Evolutionary conservation across 2,888 invertebrate species (phyloP), one percentile per base, ranked within the genome.

Genomic region (Drosophila subquinaria): DNA sequence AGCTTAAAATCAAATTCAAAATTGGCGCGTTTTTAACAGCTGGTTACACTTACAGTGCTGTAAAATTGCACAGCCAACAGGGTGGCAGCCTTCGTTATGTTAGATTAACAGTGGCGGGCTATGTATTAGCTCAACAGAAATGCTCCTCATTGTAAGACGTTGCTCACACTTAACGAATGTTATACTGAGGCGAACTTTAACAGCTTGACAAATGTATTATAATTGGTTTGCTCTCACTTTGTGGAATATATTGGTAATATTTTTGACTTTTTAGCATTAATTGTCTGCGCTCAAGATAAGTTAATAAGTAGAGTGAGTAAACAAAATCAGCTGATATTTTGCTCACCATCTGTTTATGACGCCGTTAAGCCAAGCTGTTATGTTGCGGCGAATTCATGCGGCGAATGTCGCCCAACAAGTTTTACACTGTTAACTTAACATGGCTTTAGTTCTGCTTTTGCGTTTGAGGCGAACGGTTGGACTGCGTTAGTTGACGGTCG

Each of bases 341-440:
- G 36, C 4, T 1, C 33, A 33, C 30, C 56, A 57, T 20, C 45
- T 45, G 57, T 27, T 57, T 30, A 30, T 15, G 30, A 50, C 17
- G 33, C 11, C 2, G 20, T 9, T n/a, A 38, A 55, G 55, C 42
- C 50, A 20, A 40, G 42, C 43, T 52, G 43, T 48, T 50, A 52
- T 11, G 57, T 53, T 50, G 57, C 50, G 48, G 57, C 53, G 30
- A 63, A 62, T 45, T 30, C n/a, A 1, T 2, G 4, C n/a, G 23
- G 11, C 43, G 40, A 20, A 43, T 45, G 33, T 42, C 15, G 17
- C 17, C 9, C 4, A 20, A 43, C 11, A 20, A 13, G 5, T 38
- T 23, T 13, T 1, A 20, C 74, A 57, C 17, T 57, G 56, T 64
- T 68, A 57, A 38, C 15, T 13, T 52, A 35, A 40, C 79, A 64